A percentile compares a stretch with the other conserved stretches of the same genome.
Evolutionary conservation across 2,797 vertebrate species (phyloP).

Genomic region (Lagocephalus sceleratus): DNA sequence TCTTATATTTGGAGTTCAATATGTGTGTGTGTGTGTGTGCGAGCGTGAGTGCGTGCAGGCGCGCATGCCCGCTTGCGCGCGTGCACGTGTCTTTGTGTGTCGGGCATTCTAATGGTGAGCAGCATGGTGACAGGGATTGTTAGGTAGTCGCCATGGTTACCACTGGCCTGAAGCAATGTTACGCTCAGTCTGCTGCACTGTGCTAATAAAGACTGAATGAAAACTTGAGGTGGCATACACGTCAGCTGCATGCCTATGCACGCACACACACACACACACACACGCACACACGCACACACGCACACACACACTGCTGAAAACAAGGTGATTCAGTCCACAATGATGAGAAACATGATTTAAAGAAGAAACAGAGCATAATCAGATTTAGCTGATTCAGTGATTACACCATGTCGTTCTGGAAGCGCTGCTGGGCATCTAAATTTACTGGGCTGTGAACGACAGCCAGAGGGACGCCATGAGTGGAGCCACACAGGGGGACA

Average conservation of each 20-base stretch:
- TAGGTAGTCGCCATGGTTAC: conserved; percentile 75
- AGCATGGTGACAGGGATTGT: conserved; percentile 60
- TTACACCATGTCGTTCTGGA: conserved; percentile 38
- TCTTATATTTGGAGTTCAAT: neutral
- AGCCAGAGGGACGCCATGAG: conserved; percentile 23
- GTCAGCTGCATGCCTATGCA: conserved; percentile 6
- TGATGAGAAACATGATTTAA: conserved; percentile 2
- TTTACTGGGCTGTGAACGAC: conserved; percentile 61
- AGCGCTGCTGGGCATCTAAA: conserved; percentile 58
- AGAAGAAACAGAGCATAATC: conserved; percentile 26
- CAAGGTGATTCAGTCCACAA: conserved; percentile 8
- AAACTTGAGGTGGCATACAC: conserved; percentile 40
- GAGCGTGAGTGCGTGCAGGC: conserved; percentile 11
- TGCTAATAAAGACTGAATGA: conserved; percentile 40
- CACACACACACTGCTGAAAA: conserved; percentile 2
- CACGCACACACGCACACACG: neutral
- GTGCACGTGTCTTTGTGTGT: conserved; percentile 6
- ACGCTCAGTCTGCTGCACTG: conserved; percentile 48
- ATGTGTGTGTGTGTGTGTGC: conserved; percentile 13
- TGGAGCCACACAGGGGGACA: conserved; percentile 27
- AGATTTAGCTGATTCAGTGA: conserved; percentile 43
- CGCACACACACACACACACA: conserved; percentile 13
- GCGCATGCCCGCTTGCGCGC: conserved; percentile 8
- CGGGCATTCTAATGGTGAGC: conserved; percentile 26
- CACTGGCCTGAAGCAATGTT: conserved; percentile 57